Percentiles rank a stretch among this genome's conserved stretches.
These are phyloP conservation scores for Caenorhabditis uteleia DNA, from an alignment of 2,888 invertebrate genomes.

Conservation along the genomic window DNA sequence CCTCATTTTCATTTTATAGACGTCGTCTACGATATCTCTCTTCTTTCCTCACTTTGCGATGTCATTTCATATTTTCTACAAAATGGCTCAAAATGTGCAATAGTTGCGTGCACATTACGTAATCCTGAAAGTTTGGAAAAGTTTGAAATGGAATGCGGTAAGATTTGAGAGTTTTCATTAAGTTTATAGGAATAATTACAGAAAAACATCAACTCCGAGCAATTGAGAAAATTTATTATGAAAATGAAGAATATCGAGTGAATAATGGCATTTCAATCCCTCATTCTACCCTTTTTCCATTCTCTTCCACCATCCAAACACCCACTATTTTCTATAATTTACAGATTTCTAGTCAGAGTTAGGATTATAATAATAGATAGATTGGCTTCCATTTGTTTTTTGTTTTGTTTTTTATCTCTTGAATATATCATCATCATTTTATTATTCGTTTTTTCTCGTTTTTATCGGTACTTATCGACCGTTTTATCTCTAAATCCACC, in stretches of 20 bases:
- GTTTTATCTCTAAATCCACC: neutral
- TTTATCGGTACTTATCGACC: neutral
- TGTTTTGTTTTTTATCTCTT: neutral
- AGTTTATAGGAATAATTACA: too few relatives aligned
- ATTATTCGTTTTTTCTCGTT: neutral
- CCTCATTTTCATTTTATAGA: constrained; percentile 23
- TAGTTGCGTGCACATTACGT: constrained; percentile 48
- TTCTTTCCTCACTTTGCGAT: constrained; percentile 40
- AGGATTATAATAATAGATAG: neutral
- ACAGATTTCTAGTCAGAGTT: constrained; percentile 10
- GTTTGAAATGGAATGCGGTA: constrained; percentile 42
- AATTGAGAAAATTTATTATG: constrained; percentile 14
- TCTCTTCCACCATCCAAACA: constrained; percentile 39
- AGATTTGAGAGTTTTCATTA: constrained; percentile 5
- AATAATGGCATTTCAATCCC: neutral
- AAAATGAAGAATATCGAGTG: constrained; percentile 7
- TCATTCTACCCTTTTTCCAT: constrained; percentile 32
- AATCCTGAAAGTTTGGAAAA: constrained; percentile 41
- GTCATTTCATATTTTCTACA: constrained; percentile 33
- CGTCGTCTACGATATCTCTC: constrained; percentile 49
- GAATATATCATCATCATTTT: too few relatives aligned
- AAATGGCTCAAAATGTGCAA: constrained; percentile 18
- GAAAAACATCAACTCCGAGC: neutral
- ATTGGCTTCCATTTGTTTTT: neutral
- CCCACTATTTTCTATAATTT: constrained; percentile 45